Percentiles rank a stretch among this genome's conserved stretches.
Conservation (phyloP, 2,797 vertebrate genomes). For the Centropyge bicolor region DNA sequence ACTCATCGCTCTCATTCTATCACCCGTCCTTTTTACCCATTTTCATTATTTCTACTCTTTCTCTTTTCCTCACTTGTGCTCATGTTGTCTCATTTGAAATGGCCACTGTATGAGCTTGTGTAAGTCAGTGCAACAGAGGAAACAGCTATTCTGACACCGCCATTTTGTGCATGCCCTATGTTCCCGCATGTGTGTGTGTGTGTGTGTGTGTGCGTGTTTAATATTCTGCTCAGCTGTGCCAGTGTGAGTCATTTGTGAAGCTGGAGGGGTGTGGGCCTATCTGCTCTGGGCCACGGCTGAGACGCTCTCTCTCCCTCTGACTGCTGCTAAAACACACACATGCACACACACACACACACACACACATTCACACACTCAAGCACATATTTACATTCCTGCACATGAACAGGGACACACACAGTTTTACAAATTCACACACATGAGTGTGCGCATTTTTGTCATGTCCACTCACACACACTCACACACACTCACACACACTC, state of each 20-base stretch:
- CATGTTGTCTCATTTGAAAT: background rate
- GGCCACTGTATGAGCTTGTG: background rate
- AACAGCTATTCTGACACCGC: conserved; percentile 52
- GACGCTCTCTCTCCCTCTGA: conserved; percentile 22
- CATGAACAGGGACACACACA: background rate
- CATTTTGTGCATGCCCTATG: conserved; percentile 73
- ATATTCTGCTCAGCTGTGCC: conserved; percentile 83
- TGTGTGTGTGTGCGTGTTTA: conserved; percentile 63
- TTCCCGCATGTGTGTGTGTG: conserved; percentile 36
- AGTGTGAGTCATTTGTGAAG: conserved; percentile 78
- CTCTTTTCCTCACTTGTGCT: background rate
- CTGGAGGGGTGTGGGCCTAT: conserved; percentile 64
- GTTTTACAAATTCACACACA: background rate
- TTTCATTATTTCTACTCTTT: background rate
- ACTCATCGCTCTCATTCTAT: background rate
- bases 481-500: conserved; percentile 2
- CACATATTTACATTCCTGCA: background rate
- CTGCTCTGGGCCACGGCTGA: conserved; percentile 63
- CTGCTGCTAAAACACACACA: conserved; percentile 10
- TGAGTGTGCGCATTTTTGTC: background rate
- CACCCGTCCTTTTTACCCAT: background rate
- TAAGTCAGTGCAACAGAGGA: conserved; percentile 29
- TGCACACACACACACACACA: conserved; percentile 17
- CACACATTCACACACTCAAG: background rate
- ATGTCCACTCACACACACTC: background rate